A percentile compares a stretch with the other conserved stretches of the same genome.
These are phyloP conservation scores for Lepidothrix coronata DNA, from an alignment of 2,113 vertebrate species.

Conservation along the genomic window DNA sequence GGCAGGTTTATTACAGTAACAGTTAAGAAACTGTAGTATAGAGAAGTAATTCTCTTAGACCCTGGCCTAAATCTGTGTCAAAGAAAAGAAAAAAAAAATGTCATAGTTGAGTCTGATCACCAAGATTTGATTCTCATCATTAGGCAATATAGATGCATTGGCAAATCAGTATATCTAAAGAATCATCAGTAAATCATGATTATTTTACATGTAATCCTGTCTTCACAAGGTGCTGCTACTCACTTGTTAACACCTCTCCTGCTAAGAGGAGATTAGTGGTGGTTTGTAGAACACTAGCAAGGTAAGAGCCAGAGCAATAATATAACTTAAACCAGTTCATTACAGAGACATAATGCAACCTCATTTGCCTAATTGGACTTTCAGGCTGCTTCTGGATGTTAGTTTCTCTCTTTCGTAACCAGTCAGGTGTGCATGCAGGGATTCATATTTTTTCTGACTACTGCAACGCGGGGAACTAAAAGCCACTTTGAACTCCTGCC, in stretches of 20 bases:
- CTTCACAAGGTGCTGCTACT: not conserved
- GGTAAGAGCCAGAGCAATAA: not conserved
- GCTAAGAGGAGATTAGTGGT: not conserved
- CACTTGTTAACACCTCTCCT: not conserved
- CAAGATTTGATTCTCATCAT: not conserved
- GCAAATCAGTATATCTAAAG: not conserved
- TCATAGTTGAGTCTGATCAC: not conserved
- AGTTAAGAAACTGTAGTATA: not conserved
- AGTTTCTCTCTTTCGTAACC: not conserved
- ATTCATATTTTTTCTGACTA: not conserved
- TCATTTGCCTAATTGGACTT: not conserved
- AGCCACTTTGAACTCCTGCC: not conserved
- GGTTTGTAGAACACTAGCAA: not conserved
- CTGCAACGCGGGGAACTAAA: not conserved
- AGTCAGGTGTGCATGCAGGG: not conserved
- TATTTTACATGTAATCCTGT: not conserved
- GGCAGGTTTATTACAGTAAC: not conserved
- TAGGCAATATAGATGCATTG: not conserved
- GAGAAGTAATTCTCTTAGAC: not conserved
- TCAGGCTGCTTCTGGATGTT: not conserved
- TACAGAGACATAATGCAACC: not conserved
- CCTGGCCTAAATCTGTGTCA: not conserved
- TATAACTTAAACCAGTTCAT: not conserved
- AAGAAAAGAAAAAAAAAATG: not conserved
- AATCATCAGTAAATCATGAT: rapidly evolving